Base-by-base conservation (phyloP, 2,888 invertebrate species). In the Hypomecis punctinalis region DNA sequence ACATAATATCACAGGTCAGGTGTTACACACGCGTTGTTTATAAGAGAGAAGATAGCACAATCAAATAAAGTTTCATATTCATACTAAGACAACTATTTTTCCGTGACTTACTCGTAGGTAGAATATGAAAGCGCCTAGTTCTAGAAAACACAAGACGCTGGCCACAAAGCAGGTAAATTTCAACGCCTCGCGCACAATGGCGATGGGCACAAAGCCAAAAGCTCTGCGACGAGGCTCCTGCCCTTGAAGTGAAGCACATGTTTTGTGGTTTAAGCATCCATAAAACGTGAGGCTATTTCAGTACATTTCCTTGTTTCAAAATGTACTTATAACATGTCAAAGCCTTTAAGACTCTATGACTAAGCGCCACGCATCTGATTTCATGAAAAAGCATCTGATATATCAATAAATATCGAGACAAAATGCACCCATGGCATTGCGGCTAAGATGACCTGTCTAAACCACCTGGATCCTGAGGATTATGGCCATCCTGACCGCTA, bases 241-340 rank as follows among this genome's bases (percentile, higher is more conserved):
- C 43, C 56, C 63, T 63, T 64, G 64, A 64, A 64, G 63, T 60
- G 55, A 60, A 60, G 60, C 55, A 64, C 55, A 64, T 55, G 63
- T 60, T 60, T 59, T 63, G 54, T 63, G 48, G 52, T 54, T 59
- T 39, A 63, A 63, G 58, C 47, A 53, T n/a, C 53, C 47, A 53
- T 54, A 54, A 61, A 61, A 40, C 45, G 23, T 7, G 40, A 35
- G 11, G 52, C 40, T 59, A 53, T 53, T 54, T 53, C 33, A 1
- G 61, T 59, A 51, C 37, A 46, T 6, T 51, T 51, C 59, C 49
- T 52, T 23, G 10, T 42, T 40, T 23, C 40, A 40, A 52, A 52
- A 5, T 42, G 40, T 40, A 23, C 6, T 8, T 37, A 47, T 45
- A 45, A 35, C 55, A 55, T 55, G 45, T 43, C 37, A 36, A 45